These are phyloP conservation scores for Corella eumyota DNA, from an alignment of 23 tunicate species.

Conservation along the genomic window DNA sequence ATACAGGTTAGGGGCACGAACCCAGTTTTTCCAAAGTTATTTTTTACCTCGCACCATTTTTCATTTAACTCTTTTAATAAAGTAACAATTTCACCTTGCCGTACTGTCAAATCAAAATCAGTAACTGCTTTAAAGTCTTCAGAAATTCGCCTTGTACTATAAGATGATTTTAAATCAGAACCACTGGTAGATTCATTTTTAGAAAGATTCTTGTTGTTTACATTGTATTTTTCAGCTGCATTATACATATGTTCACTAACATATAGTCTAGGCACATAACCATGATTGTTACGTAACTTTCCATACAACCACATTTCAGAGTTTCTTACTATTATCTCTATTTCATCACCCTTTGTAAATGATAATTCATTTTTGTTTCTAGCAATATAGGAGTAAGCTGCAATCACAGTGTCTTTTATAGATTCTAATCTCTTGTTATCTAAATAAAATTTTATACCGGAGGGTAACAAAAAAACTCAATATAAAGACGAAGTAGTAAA, in stretches of 20 bases:
- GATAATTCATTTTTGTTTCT: conserved; percentile 36
- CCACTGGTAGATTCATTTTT: too few species aligned
- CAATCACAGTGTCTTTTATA: conserved; percentile 21
- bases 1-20: conserved; percentile 42
- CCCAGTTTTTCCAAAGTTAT: conserved; percentile 26
- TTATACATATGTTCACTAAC: conserved; percentile 6
- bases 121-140: conserved; percentile 25
- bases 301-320: conserved; percentile 66
- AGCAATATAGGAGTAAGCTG: conserved; percentile 19
- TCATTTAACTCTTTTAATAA: conserved; percentile 29
- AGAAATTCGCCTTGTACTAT: conserved; percentile 10
- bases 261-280: conserved; percentile 33
- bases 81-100: conserved; percentile 25
- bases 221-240: neutral
- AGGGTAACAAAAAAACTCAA: too few species aligned
- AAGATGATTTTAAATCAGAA: too few species aligned
- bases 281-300: conserved; percentile 13
- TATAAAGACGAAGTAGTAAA: too few species aligned
- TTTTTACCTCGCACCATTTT: conserved; percentile 64
- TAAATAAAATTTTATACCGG: too few species aligned
- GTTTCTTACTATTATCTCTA: conserved; percentile 15
- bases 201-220: too few species aligned
- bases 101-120: conserved; percentile 50
- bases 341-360: conserved; percentile 23
- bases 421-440: too few species aligned